Evolutionary conservation across 1,140 invertebrate species (phyloP).

Genomic region (Trissolcus basalis): DNA sequence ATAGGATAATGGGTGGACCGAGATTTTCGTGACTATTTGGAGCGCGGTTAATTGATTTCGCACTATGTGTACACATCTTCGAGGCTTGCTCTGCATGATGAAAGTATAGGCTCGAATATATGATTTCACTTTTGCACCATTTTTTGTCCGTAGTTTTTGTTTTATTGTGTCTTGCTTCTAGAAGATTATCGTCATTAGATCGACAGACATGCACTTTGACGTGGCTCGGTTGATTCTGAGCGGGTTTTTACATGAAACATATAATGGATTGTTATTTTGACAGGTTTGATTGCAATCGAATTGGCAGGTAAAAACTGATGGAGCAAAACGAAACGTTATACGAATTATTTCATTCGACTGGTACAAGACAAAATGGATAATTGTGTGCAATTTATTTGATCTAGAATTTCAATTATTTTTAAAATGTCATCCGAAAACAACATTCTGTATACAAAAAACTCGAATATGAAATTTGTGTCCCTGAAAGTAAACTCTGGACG

Average conservation of each 20-base stretch:
- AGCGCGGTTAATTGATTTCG: slow-evolving; percentile 42
- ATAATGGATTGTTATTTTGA: slow-evolving; percentile 29
- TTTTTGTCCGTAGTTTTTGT: slow-evolving; percentile 9
- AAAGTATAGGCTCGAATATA: background rate
- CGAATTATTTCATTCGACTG: too few relatives aligned
- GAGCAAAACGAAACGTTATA: too few relatives aligned
- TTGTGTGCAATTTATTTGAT: too few relatives aligned
- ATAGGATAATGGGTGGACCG: slow-evolving; percentile 48
- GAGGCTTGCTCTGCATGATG: slow-evolving; percentile 10
- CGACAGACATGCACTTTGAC: slow-evolving; percentile 26
- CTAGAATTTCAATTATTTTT: background rate
- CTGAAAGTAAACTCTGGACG: background rate
- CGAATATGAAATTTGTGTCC: background rate
- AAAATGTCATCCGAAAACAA: background rate
- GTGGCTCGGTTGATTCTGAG: slow-evolving; percentile 5
- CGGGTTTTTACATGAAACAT: slow-evolving; percentile 1
- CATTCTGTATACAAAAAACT: too few relatives aligned
- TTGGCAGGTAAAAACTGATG: background rate
- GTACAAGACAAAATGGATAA: too few relatives aligned
- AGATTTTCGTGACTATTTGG: slow-evolving; percentile 31
- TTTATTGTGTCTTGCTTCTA: slow-evolving; percentile 2
- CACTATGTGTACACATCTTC: slow-evolving; percentile 37
- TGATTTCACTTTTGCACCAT: background rate
- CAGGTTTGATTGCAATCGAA: slow-evolving; percentile 6
- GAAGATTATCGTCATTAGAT: slow-evolving; percentile 42